A percentile compares a stretch with the other conserved stretches of the same genome.
phyloP scores from a whole-genome alignment of 2,113 vertebrate genomes.

The Prunella fulvescens region DNA sequence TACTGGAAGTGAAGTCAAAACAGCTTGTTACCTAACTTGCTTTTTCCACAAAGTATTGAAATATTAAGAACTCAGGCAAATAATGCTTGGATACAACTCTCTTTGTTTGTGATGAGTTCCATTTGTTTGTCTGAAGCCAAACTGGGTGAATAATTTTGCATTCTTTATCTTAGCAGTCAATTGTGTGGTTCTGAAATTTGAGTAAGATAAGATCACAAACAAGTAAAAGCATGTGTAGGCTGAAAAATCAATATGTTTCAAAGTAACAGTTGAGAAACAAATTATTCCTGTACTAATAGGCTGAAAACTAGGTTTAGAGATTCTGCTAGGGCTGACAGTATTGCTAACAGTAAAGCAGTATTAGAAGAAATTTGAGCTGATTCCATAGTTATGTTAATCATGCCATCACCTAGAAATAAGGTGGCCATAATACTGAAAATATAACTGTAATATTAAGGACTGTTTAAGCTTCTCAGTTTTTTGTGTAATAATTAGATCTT shows the following conservation, averaged over 20 bases:
- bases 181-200: constrained; percentile 39
- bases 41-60: constrained; percentile 37
- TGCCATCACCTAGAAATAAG: background rate
- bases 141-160: constrained; percentile 40
- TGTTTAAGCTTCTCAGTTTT: background rate
- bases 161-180: constrained; percentile 19
- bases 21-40: constrained; percentile 19
- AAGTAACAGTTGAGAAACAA: constrained; percentile 27
- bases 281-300: background rate
- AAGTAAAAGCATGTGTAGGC: constrained; percentile 34
- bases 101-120: background rate
- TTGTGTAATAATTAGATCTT: background rate
- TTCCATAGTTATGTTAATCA: background rate
- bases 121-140: constrained; percentile 47
- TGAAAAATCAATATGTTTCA: constrained; percentile 56
- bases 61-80: constrained; percentile 30
- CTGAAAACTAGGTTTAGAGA: background rate
- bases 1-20: constrained; percentile 23
- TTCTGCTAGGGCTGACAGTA: background rate
- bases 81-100: background rate
- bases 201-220: constrained; percentile 51
- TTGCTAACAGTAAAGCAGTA: background rate
- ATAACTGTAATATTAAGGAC: background rate
- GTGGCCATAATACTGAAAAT: background rate
- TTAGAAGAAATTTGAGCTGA: background rate